phyloP scores from a whole-genome alignment of 1,140 invertebrate genomes.

The Lasaia peninsularis region DNA sequence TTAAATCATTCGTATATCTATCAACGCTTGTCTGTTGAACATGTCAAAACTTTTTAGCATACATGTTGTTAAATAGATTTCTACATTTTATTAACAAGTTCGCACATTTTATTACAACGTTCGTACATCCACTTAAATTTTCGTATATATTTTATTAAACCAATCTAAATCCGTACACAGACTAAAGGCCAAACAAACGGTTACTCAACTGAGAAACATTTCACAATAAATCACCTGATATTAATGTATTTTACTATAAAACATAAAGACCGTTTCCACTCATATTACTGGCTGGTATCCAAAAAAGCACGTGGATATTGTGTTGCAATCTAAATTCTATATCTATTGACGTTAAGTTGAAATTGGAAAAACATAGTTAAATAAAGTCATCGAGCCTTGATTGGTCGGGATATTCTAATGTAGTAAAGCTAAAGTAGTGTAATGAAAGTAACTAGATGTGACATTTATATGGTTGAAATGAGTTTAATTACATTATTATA shows the following conservation, averaged over 20 bases:
- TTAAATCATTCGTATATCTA: too few relatives aligned
- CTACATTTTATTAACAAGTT: too few relatives aligned
- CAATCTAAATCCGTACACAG: background rate
- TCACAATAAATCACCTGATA: slow-evolving; percentile 7
- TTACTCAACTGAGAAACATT: background rate
- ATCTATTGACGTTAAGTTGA: background rate
- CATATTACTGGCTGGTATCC: slow-evolving; percentile 11
- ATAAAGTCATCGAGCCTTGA: background rate
- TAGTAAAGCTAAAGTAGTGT: background rate
- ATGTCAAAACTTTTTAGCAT: too few relatives aligned
- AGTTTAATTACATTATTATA: too few relatives aligned
- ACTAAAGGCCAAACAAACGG: background rate
- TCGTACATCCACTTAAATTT: too few relatives aligned
- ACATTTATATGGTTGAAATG: background rate
- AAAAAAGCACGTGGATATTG: background rate
- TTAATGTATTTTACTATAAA: slow-evolving; percentile 15
- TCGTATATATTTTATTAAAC: too few relatives aligned
- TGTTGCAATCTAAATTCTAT: background rate
- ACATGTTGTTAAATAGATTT: too few relatives aligned
- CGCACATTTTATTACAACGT: too few relatives aligned
- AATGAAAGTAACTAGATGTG: background rate
- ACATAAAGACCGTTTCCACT: slow-evolving; percentile 13
- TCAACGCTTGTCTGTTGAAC: too few relatives aligned
- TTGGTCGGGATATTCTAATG: slow-evolving; percentile 1
- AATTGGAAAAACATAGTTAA: background rate